Conservation (phyloP, 2,113 vertebrate genomes). For the Camelus dromedarius region DNA sequence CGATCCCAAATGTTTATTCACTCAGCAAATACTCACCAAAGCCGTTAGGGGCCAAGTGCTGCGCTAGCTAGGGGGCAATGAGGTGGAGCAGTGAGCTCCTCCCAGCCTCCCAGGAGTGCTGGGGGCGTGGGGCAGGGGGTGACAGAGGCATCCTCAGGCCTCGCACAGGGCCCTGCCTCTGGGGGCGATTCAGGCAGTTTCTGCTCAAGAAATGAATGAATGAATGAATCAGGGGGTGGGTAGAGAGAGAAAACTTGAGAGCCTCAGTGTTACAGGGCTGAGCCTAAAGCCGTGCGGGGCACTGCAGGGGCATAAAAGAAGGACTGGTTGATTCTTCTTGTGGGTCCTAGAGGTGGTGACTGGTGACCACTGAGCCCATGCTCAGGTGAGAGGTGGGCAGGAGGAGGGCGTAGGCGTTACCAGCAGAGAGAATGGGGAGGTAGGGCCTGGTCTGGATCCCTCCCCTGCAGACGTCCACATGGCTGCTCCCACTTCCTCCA, state of each 20-base stretch:
- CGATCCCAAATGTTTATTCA: conserved; percentile 83
- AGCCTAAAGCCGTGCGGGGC: neutral
- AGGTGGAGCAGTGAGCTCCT: neutral
- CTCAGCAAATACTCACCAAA: conserved; percentile 77
- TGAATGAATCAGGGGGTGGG: neutral
- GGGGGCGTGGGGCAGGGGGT: accelerated
- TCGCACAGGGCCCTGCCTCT: neutral
- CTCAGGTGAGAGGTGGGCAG: neutral
- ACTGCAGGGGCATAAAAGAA: neutral
- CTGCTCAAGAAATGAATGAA: neutral
- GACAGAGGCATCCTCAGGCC: neutral
- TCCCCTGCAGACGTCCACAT: too few species aligned
- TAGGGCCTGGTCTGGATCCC: neutral
- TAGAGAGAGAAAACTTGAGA: neutral
- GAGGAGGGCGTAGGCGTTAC: accelerated
- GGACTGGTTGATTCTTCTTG: neutral
- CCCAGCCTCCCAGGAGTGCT: neutral
- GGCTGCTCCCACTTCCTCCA: neutral
- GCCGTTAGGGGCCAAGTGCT: neutral
- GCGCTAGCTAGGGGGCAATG: neutral
- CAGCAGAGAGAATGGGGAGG: neutral
- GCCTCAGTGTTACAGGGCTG: too few species aligned
- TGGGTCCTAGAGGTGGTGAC: neutral
- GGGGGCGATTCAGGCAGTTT: neutral
- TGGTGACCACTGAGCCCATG: too few species aligned